A percentile compares a stretch with the other conserved stretches of the same genome.
Conservation (phyloP, 92 coral and sea anemone species). For the Palythoa caribaeorum region DNA sequence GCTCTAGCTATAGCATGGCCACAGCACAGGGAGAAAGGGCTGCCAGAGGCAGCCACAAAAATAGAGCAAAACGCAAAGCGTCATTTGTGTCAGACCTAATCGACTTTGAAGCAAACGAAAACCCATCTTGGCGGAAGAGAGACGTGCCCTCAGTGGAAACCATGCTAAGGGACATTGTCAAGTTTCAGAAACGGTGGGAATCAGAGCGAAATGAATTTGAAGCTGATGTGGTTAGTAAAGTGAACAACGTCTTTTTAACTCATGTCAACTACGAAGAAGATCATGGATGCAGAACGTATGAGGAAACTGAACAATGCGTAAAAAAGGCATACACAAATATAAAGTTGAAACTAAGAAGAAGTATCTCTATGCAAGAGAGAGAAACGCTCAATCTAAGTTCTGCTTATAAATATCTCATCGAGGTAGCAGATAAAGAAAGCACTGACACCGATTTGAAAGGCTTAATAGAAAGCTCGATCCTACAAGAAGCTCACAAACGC, state of each 20-base stretch:
- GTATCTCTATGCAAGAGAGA: slow-evolving; percentile 61
- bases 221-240: not conserved
- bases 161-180: slow-evolving; percentile 46
- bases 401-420: slow-evolving; percentile 63
- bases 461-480: not conserved
- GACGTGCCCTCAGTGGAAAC: slow-evolving; percentile 1
- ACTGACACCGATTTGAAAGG: slow-evolving; percentile 3
- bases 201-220: not conserved
- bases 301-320: slow-evolving; percentile 26
- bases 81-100: slow-evolving; percentile 18
- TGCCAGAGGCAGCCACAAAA: not conserved
- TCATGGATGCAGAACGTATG: slow-evolving; percentile 44
- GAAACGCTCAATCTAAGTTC: slow-evolving; percentile 78
- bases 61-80: not conserved
- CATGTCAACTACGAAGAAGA: slow-evolving; percentile 41
- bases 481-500: slow-evolving; percentile 40
- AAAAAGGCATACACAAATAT: not conserved
- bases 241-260: not conserved
- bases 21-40: not conserved
- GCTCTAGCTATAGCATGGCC: not conserved
- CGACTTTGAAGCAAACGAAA: slow-evolving; percentile 40
- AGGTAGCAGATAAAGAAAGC: slow-evolving; percentile 10
- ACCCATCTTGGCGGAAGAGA: slow-evolving; percentile 49
- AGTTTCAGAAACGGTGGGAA: slow-evolving; percentile 30
- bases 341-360: not conserved